Base-by-base conservation (phyloP, 2,888 invertebrate species). In the Cyaniris semiargus region DNA sequence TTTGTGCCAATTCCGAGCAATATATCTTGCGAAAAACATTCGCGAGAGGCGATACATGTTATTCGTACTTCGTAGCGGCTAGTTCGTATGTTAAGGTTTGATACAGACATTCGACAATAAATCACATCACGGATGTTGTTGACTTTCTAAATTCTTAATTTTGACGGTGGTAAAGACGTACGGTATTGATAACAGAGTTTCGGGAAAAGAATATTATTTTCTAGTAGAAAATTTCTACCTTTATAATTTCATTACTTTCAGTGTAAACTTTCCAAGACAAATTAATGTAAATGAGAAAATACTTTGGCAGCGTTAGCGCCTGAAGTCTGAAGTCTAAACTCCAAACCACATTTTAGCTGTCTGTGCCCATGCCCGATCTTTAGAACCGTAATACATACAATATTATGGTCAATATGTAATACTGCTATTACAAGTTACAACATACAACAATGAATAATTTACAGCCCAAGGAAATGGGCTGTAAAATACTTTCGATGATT, bases 1-100 rank as follows among this genome's bases (percentile, higher is more conserved):
- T 74, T 27, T 74, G 74, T 74, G 74, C 74, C 74, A 74, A 74
- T 74, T 74, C 74, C 48, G 53, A 44, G 23, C 27, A 27, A 53
- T 74, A 74, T 53, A 53, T 27, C 48, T 53, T 53, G 48, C 27
- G 44, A 27, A 27, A 72, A 74, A 48, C 27, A 74, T 48, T 53
- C 10, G 27, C 53, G 48, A 74, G 53, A 48, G 74, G 53, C 27
- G 74, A 23, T 74, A 18, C 53, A 18, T 53, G 53, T 53, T 53
- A 38, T 66, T 66, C 27, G 66, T 18, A 66, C 21, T 66, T 66
- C 27, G 66, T 18, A 66, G 53, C 15, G 15, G 23, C 66, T 66
- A 66, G 27, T 66, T 31, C 31, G 15, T 66, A 31, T 21, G 23
- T 23, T 10, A 58, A 58, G n/a, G 21, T 21, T 23, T 23, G 13